Evolutionary conservation across 1,140 invertebrate species (phyloP).

Genomic region (Neuroterus valhalla): DNA sequence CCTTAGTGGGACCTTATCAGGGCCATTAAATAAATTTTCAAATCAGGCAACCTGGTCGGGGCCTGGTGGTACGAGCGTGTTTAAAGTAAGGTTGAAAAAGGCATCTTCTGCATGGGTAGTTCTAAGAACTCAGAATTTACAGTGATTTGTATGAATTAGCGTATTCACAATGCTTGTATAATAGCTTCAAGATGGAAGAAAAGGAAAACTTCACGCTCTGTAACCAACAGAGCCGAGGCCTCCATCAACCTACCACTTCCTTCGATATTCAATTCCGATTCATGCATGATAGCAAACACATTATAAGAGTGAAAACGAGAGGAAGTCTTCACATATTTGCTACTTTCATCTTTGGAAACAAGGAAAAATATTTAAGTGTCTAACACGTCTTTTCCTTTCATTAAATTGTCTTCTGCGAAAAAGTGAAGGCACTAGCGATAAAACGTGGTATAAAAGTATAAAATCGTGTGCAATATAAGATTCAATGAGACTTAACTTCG

Average conservation of each 20-base stretch:
- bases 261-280: constrained; percentile 37
- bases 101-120: no score
- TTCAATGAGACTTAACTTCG: not conserved
- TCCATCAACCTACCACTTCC: constrained; percentile 45
- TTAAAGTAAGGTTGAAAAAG: no score
- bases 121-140: no score
- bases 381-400: no score
- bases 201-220: constrained; percentile 62
- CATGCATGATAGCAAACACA: constrained; percentile 14
- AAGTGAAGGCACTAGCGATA: not conserved
- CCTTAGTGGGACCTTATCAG: no score
- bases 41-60: no score
- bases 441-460: not conserved
- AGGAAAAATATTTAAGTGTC: not conserved
- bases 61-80: no score
- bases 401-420: not conserved
- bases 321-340: not conserved
- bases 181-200: constrained; percentile 12
- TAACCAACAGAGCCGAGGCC: constrained; percentile 71
- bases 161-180: no score
- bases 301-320: constrained; percentile 21
- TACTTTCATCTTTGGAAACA: constrained; percentile 9
- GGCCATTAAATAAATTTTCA: no score
- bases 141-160: no score
- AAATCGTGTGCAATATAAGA: not conserved